Base-by-base conservation (phyloP, 2,888 invertebrate genomes). In the Leptinotarsa rubiginosa region DNA sequence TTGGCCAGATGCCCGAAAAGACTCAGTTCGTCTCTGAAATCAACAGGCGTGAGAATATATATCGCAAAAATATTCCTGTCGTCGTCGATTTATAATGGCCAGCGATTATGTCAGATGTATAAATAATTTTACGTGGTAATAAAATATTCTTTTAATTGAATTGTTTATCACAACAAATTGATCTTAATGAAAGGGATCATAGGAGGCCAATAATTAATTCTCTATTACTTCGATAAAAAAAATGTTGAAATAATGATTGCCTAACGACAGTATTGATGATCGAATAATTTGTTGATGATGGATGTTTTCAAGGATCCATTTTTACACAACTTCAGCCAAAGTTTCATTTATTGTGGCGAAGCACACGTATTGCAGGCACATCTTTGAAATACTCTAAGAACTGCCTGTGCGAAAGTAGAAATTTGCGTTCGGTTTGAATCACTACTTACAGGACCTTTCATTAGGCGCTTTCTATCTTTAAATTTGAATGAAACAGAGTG, bases 111-210 rank as follows among this genome's bases (percentile, higher is more conserved):
- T 75, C 71, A 75, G 75, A 72, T 72, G 54, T 72, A 65, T 75
- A 72, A 75, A 75, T 72, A 69, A 75, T 75, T 69, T 75, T 69
- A 69, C 59, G 69, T 54, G 59, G 47, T 64, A 65, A 75, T 75
- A 73, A 75, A 70, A 75, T 65, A 25, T 49, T 54, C 49, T 69
- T 79, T 77, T 75, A 79, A 78, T 75, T 78, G 71, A 74, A 78
- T 75, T 79, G 79, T 79, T 79, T 80, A 75, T 78, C 75, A 52
- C 47, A 73, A 77, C 75, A 76, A 76, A 80, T 77, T 79, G 78
- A 77, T 77, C 76, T 75, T 80, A 77, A 80, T 78, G 76, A 77
- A 77, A 59, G 65, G 59, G 72, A 72, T 65, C 74, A 75, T 77
- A 78, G 80, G 80, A 78, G 80, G 80, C 77, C 78, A 65, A 78